phyloP scores from a whole-genome alignment of 1,140 invertebrate species.

The Akabosia matsudoensis region DNA sequence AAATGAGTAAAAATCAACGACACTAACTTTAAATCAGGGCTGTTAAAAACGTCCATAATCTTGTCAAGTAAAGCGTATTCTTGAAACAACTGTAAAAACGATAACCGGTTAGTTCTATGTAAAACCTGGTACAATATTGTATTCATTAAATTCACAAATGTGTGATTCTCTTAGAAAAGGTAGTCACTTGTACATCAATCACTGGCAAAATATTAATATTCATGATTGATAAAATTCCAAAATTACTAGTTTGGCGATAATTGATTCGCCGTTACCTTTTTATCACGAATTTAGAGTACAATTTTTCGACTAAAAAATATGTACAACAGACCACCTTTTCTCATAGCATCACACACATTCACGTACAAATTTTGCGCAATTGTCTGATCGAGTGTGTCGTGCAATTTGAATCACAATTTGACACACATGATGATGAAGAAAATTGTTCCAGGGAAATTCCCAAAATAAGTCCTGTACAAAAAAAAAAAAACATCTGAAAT shows the following conservation, averaged over 20 bases:
- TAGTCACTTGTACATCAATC: too few species aligned
- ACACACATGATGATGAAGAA: conserved; percentile 39
- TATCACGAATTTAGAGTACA: too few species aligned
- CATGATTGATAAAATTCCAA: too few species aligned
- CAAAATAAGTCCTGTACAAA: conserved; percentile 33
- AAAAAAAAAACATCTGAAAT: neutral
- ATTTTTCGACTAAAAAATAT: too few species aligned
- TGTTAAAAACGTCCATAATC: conserved; percentile 25
- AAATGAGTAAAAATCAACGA: too few species aligned
- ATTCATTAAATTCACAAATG: too few species aligned
- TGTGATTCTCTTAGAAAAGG: too few species aligned
- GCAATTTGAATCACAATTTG: conserved; percentile 29
- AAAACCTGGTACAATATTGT: too few species aligned
- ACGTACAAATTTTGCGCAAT: conserved; percentile 15
- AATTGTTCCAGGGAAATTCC: conserved; percentile 43
- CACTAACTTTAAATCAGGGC: conserved; percentile 8
- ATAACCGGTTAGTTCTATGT: neutral
- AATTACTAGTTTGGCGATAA: too few species aligned
- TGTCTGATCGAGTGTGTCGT: neutral
- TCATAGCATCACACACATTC: neutral
- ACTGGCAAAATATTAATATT: too few species aligned
- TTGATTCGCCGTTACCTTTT: too few species aligned
- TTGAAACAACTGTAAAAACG: conserved; percentile 27
- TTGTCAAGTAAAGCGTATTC: conserved; percentile 22
- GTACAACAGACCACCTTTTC: neutral